Conservation (phyloP, 2,888 invertebrate species). For the Aelia acuminata region DNA sequence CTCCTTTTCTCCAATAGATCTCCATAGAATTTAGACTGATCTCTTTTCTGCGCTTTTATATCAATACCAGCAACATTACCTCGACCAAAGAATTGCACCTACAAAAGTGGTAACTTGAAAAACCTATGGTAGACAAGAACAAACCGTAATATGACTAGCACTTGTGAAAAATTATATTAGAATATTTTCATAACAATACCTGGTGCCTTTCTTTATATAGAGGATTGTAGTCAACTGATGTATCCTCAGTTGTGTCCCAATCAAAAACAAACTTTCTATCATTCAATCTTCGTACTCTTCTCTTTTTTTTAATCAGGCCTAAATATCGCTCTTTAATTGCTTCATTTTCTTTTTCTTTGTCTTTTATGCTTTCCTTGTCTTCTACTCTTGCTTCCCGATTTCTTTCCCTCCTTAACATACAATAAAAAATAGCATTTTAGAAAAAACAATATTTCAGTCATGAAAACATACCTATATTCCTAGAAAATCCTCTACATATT, state of each 20-base stretch:
- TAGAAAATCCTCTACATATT: neutral
- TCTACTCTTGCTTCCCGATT: slow-evolving; percentile 67
- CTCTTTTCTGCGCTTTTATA: slow-evolving; percentile 94
- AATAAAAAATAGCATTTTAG: neutral
- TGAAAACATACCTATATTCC: neutral
- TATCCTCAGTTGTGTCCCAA: slow-evolving; percentile 99
- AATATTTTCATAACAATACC: slow-evolving; percentile 66
- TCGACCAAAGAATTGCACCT: slow-evolving; percentile 95
- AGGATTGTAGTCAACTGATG: slow-evolving; percentile 96
- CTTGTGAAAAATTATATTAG: neutral
- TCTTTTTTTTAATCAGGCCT: slow-evolving; percentile 92
- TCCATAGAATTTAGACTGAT: slow-evolving; percentile 97
- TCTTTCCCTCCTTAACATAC: slow-evolving; percentile 64
- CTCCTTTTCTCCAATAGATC: slow-evolving; percentile 94
- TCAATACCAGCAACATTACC: slow-evolving; percentile 99
- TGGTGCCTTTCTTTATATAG: slow-evolving; percentile 97
- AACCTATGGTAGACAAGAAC: neutral
- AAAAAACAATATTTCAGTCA: neutral
- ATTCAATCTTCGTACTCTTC: slow-evolving; percentile 92
- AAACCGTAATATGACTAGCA: neutral
- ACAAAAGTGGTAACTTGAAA: neutral
- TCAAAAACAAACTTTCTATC: slow-evolving; percentile 99
- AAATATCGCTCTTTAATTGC: slow-evolving; percentile 96
- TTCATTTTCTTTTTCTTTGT: slow-evolving; percentile 92
- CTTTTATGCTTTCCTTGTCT: slow-evolving; percentile 80